phyloP scores from a whole-genome alignment of 2,113 vertebrate genomes.

The Podiceps cristatus region DNA sequence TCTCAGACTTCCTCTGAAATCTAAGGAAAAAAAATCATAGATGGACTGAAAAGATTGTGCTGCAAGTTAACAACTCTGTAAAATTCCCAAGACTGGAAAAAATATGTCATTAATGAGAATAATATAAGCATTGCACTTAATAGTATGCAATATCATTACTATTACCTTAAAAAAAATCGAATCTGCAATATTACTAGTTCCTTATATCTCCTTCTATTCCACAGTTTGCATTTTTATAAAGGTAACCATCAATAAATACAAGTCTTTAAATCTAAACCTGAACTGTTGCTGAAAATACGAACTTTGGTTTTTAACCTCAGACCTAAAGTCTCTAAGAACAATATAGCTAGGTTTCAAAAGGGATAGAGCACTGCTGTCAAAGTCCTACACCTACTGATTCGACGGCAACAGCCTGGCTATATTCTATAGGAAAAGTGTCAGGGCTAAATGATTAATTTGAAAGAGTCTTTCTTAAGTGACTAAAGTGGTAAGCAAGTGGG shows the following conservation, averaged over 20 bases:
- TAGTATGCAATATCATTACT: background rate
- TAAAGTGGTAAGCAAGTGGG: background rate
- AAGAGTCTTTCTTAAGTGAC: background rate
- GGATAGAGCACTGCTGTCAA: background rate
- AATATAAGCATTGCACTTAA: background rate
- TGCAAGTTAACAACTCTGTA: background rate
- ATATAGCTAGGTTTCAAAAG: background rate
- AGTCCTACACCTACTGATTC: background rate
- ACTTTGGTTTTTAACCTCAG: background rate
- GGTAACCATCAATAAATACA: background rate
- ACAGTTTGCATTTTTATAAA: background rate
- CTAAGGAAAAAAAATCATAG: slow-evolving; percentile 27
- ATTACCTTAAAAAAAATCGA: background rate
- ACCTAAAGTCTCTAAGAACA: background rate
- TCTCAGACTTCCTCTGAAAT: slow-evolving; percentile 43
- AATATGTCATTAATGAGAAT: background rate
- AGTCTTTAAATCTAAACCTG: background rate
- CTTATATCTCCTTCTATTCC: background rate
- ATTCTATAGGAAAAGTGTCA: background rate
- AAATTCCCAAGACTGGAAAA: background rate
- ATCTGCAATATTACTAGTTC: background rate
- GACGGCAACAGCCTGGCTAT: background rate
- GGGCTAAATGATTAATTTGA: background rate
- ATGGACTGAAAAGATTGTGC: slow-evolving; percentile 19
- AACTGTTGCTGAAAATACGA: background rate